These are phyloP conservation scores for Kryphioiulus occultus DNA, from an alignment of 2,888 invertebrate species.

Conservation along the genomic window DNA sequence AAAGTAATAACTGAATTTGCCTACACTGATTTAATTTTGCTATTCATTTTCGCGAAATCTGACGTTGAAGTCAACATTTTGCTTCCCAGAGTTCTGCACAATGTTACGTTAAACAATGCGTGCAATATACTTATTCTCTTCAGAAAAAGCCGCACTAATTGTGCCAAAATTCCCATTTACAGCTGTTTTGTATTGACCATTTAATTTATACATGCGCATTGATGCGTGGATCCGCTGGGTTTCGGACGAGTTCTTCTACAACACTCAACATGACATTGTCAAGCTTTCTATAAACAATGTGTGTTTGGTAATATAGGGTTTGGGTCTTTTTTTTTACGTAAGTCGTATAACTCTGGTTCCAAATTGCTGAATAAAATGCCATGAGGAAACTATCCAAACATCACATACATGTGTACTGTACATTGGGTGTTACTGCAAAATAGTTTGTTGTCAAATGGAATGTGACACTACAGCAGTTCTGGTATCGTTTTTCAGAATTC, in stretches of 20 bases:
- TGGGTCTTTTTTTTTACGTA: no score
- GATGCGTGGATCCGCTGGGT: background rate
- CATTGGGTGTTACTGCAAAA: no score
- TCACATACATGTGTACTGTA: no score
- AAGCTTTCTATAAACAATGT: background rate
- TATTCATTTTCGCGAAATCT: background rate
- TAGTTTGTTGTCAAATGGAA: background rate
- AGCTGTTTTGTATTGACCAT: background rate
- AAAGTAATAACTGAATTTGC: background rate
- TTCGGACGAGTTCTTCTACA: background rate
- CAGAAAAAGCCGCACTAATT: background rate
- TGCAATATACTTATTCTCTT: conserved; percentile 5
- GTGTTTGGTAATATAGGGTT: no score
- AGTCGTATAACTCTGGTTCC: no score
- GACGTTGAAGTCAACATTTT: background rate
- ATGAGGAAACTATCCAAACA: no score
- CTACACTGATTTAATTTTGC: no score
- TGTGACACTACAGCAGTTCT: no score
- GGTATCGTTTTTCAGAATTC: no score
- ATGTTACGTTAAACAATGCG: background rate
- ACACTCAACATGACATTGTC: conserved; percentile 7
- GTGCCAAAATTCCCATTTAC: background rate
- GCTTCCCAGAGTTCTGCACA: background rate
- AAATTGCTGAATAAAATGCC: no score
- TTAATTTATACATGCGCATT: background rate